These are phyloP conservation scores for Paramormyrops hopkinsi DNA, from an alignment of 2,797 vertebrate genomes.

Conservation along the genomic window DNA sequence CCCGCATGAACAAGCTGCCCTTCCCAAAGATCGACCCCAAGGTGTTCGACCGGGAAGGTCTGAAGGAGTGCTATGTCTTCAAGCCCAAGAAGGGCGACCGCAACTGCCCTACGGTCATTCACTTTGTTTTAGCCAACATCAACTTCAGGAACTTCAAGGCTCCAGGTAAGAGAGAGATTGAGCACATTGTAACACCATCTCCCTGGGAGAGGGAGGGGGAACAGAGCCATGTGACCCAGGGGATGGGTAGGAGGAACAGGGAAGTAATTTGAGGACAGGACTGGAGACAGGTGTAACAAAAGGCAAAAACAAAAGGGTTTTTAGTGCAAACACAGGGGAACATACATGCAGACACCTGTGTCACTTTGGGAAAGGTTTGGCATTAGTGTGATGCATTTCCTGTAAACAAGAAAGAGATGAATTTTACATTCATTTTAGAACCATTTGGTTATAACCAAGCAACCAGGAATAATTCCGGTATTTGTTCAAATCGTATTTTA, in stretches of 20 bases:
- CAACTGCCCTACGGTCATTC: constrained; percentile 90
- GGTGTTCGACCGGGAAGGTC: constrained; percentile 90
- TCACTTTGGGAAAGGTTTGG: neutral
- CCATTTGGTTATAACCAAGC: neutral
- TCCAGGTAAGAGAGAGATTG: constrained; percentile 65
- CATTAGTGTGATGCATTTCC: neutral
- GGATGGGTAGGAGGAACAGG: neutral
- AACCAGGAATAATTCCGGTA: neutral
- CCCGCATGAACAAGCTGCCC: constrained; percentile 92
- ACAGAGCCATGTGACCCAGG: neutral
- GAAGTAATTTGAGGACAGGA: neutral
- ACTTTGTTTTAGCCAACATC: constrained; percentile 96
- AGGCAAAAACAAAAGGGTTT: neutral
- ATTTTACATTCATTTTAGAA: neutral
- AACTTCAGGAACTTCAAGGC: constrained; percentile 87
- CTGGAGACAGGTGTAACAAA: neutral
- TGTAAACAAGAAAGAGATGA: neutral
- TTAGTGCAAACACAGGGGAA: neutral
- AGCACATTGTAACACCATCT: neutral
- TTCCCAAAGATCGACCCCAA: constrained; percentile 96
- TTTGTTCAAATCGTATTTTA: neutral
- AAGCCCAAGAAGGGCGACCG: constrained; percentile 85
- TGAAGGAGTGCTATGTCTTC: constrained; percentile 96
- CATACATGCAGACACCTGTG: neutral
- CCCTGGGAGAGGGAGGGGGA: neutral